Base-by-base conservation (phyloP, 2,888 invertebrate species). In the Pterostichus madidus region DNA sequence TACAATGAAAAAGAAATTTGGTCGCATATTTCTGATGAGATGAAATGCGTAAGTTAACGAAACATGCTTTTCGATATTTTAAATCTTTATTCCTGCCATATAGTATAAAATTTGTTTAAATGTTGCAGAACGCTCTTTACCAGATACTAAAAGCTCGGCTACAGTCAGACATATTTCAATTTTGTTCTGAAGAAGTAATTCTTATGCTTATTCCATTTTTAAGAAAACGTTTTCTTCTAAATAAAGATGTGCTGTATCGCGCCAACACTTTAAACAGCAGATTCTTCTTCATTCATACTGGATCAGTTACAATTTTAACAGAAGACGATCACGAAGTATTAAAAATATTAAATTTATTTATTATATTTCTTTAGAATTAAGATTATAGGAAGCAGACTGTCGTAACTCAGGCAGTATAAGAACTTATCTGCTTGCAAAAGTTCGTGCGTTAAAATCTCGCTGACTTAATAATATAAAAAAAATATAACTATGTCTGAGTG, bases 141-240 rank as follows among this genome's bases (percentile, higher is more conserved):
- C 8, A 71, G 15, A 49, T 71, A 13, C 17, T 71, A 10, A n/a
- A 49, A n/a, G 6, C 4, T 8, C 17, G n/a, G 10, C 13, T 71
- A 11, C 17, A 71, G 11, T 13, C 71, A 24, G 71, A 71, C 15
- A 71, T 71, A 71, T 71, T 71, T 49, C 15, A 35, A 49, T 13
- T 71, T 5, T 39, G 71, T 71, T 15, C 71, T 2, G 35, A 11
- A 24, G 71, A 71, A 24, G 2, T 24, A 5, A n/a, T 13, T 13
- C 24, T 17, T 17, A 11, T 49, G 24, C n/a, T 71, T 5, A 15
- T 44, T 44, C 13, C 17, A 13, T 39, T 39, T 13, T 17, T 71
- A 24, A 13, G 39, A 5, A 44, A 49, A 7, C 46, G 71, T 17
- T 17, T 11, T 1, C 17, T 24, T 59, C 11, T 59, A 24, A 17